Conservation (phyloP, 2,113 vertebrate species). For the Accipiter cooperii region DNA sequence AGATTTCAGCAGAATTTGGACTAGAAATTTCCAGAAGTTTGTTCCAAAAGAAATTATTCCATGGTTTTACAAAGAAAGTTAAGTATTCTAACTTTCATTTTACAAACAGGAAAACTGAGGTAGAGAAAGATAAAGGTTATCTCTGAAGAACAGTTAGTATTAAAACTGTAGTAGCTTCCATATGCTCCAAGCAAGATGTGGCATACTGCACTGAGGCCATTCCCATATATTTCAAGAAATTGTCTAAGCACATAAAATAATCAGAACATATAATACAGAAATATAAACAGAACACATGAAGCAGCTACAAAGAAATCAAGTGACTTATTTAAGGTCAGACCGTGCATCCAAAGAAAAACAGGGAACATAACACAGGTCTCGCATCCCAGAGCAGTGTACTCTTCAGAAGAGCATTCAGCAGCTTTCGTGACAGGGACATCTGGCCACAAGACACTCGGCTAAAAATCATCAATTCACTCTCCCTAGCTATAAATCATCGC, state of each 20-base stretch:
- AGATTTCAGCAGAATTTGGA: neutral
- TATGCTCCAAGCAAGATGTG: neutral
- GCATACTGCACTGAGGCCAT: neutral
- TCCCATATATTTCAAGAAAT: neutral
- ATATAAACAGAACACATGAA: neutral
- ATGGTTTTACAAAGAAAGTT: neutral
- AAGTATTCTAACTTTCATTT: neutral
- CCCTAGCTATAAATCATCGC: neutral
- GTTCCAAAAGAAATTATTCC: neutral
- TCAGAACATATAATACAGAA: neutral
- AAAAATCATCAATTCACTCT: neutral
- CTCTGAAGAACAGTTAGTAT: neutral
- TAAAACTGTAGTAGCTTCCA: neutral
- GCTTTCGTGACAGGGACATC: neutral
- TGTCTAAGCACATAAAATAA: neutral
- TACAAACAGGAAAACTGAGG: neutral
- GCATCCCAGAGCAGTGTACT: neutral
- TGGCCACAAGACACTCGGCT: neutral
- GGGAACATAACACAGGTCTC: neutral
- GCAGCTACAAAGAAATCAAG: neutral
- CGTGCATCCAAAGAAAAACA: neutral
- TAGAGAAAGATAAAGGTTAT: neutral
- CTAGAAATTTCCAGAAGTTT: neutral
- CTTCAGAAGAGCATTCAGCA: neutral
- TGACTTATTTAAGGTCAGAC: neutral